A percentile compares a stretch with the other conserved stretches of the same genome.
These are phyloP conservation scores for Callionymus lyra DNA, from an alignment of 2,113 vertebrate genomes.

Conservation along the genomic window DNA sequence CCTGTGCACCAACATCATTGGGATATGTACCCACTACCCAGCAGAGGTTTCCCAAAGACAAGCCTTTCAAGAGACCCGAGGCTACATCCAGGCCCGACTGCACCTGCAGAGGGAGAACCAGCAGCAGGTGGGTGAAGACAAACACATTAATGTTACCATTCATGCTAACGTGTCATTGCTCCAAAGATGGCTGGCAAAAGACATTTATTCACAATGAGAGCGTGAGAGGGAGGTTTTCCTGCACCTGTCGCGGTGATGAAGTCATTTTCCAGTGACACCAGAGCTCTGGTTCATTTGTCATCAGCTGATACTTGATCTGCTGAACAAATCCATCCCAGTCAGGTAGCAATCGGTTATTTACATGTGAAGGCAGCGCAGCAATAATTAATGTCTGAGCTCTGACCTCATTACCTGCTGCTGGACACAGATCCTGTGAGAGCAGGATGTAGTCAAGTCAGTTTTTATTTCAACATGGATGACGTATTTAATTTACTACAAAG, in stretches of 20 bases:
- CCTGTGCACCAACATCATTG: constrained; percentile 91
- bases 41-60: constrained; percentile 95
- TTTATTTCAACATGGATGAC: too few species aligned
- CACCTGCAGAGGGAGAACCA: constrained; percentile 92
- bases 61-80: constrained; percentile 91
- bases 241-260: too few species aligned
- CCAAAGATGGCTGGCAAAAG: too few species aligned
- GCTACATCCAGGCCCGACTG: constrained; percentile 90
- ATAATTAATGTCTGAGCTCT: neutral
- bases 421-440: neutral
- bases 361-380: neutral
- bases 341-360: neutral
- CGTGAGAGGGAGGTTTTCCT: too few species aligned
- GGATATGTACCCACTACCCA: constrained; percentile 93
- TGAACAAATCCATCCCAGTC: neutral
- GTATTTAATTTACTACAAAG: too few species aligned
- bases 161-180: too few species aligned
- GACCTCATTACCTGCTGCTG: neutral
- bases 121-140: constrained; percentile 74
- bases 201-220: too few species aligned
- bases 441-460: too few species aligned
- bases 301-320: neutral
- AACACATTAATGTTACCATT: too few species aligned
- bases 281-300: neutral
- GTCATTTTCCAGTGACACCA: too few species aligned